Percentiles rank a stretch among this genome's conserved stretches.
Evolutionary conservation across 2,888 invertebrate species (phyloP).

Genomic region (Drosophila nigricruria): DNA sequence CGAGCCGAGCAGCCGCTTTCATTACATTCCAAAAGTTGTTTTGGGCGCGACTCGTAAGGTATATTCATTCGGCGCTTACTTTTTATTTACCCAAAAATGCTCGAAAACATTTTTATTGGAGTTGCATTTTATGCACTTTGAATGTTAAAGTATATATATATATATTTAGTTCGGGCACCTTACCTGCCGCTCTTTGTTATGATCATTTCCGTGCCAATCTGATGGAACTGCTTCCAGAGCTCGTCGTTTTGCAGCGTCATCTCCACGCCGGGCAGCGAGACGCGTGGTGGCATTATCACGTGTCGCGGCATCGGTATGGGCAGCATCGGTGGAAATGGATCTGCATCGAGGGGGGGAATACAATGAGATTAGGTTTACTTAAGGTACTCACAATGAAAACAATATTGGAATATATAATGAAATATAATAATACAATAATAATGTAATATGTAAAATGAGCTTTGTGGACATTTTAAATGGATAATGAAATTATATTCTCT

Average conservation of each 20-base stretch:
- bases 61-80: not conserved
- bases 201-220: slow-evolving; percentile 91
- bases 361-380: not conserved
- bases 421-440: too few species aligned
- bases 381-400: not conserved
- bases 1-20: slow-evolving; percentile 11
- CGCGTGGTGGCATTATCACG: slow-evolving; percentile 82
- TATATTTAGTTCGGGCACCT: slow-evolving; percentile 78
- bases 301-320: slow-evolving; percentile 83
- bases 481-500: not conserved
- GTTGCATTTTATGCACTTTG: not conserved
- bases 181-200: slow-evolving; percentile 92
- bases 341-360: slow-evolving; percentile 45
- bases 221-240: slow-evolving; percentile 90
- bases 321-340: slow-evolving; percentile 83
- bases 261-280: slow-evolving; percentile 83
- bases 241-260: slow-evolving; percentile 88
- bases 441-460: not conserved
- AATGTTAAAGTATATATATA: not conserved
- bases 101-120: slow-evolving; percentile 7
- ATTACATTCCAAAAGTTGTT: slow-evolving; percentile 52
- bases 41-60: slow-evolving; percentile 55
- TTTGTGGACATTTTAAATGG: not conserved
- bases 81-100: slow-evolving; percentile 2
- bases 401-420: not conserved